These are phyloP conservation scores for Ectemnius continuus DNA, from an alignment of 2,888 invertebrate genomes.

Conservation along the genomic window DNA sequence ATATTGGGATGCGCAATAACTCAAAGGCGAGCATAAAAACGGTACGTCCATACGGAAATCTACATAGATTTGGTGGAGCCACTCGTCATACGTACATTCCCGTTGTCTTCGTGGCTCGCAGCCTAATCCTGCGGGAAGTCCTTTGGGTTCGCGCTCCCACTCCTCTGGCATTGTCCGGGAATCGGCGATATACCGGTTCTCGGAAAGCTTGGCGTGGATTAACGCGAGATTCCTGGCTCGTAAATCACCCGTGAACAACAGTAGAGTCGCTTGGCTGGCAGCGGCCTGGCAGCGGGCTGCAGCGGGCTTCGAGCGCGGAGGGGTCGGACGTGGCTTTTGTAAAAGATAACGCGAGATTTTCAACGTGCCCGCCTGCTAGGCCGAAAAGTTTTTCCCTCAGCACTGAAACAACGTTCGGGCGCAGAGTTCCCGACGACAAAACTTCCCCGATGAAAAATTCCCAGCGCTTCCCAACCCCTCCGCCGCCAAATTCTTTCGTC, in stretches of 20 bases:
- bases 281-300: background rate
- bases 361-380: background rate
- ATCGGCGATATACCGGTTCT: background rate
- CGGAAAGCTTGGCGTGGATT: constrained; percentile 4
- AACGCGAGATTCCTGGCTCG: background rate
- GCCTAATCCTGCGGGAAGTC: background rate
- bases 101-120: background rate
- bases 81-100: no score
- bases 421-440: background rate
- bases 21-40: no score
- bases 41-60: no score
- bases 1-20: no score
- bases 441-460: no score
- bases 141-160: background rate
- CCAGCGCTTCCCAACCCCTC: no score
- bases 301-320: background rate
- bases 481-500: no score
- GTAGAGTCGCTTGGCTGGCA: background rate
- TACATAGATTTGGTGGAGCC: no score
- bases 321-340: background rate
- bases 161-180: background rate
- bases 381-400: background rate
- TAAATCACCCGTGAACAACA: constrained; percentile 3
- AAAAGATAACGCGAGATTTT: constrained; percentile 6
- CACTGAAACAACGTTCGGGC: background rate